phyloP scores from a whole-genome alignment of 2,888 invertebrate genomes.

The Meteorus colon region DNA sequence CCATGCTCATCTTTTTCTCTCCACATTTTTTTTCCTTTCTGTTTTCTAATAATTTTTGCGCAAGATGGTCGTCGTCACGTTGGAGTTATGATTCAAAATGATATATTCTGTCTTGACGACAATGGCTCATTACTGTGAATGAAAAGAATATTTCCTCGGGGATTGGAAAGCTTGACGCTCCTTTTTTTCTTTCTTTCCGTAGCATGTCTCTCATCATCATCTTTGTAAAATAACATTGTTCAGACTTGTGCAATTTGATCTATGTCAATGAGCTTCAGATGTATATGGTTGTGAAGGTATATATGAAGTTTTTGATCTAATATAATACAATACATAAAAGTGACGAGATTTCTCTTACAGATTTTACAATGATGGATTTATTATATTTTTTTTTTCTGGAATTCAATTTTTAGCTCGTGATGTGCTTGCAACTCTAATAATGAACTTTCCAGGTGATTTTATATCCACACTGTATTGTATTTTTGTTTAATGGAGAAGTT shows the following conservation, averaged over 20 bases:
- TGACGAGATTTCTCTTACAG: not conserved
- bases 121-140: slow-evolving; percentile 43
- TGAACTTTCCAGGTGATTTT: too few relatives aligned
- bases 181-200: not conserved
- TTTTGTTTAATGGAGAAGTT: too few relatives aligned
- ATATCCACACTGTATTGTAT: too few relatives aligned
- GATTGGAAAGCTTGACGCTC: not conserved
- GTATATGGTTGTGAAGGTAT: slow-evolving; percentile 12
- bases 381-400: not conserved
- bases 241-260: not conserved
- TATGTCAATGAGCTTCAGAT: too few relatives aligned
- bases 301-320: not conserved
- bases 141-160: slow-evolving; percentile 36
- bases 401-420: too few relatives aligned
- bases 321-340: not conserved
- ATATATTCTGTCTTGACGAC: slow-evolving; percentile 36
- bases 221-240: not conserved
- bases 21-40: slow-evolving; percentile 19
- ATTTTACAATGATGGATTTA: not conserved
- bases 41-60: slow-evolving; percentile 52
- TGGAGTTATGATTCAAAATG: slow-evolving; percentile 14
- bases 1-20: not conserved
- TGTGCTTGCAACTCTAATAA: too few relatives aligned
- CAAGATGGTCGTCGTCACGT: slow-evolving; percentile 52
- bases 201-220: not conserved